Evolutionary conservation across 2,113 vertebrate genomes (phyloP), one percentile per base, ranked within the genome.

Genomic region (Tragulus kanchil): DNA sequence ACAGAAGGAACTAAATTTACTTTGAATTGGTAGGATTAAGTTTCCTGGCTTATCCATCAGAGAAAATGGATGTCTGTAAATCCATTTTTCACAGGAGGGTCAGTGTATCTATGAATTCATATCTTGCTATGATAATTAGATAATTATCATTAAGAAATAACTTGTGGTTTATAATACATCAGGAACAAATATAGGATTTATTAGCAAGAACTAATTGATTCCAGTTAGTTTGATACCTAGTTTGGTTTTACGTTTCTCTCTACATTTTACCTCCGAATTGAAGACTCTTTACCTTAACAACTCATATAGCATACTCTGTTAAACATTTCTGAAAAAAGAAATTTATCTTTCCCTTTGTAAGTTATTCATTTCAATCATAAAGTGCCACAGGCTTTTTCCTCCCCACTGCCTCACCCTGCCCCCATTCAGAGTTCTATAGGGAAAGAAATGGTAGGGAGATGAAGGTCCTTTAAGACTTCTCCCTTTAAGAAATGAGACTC

Each of bases 401-500:
- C 61, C 50, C 56, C 28, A n/a, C n/a, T 25, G 56, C 42, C 61
- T 84, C 84, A 79, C 79, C 92, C 86, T 84, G 67, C 73, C 90
- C 83, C 95, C 64, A 64, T 97, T 98, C 85, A 90, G 85, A 97
- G 95, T 92, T 97, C 97, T 96, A 85, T 25, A 71, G 92, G 95
- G 97, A n/a, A 94, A 79, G 48, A 95, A 94, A 97, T 61, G 28
- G 45, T 82, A 96, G 81, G 92, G n/a, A 96, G 96, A 96, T 95
- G 87, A 93, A 96, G 97, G 88, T 97, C 96, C 96, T 97, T 90
- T 95, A 96, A 97, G 97, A 97, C 50, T 93, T 97, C 81, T 90
- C 90, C 90, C 52, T 97, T 94, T 97, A 95, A 98, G 97, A 97
- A 96, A 97, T 95, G 97, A 98, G 91, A 97, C 90, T 96, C 71